Evolutionary conservation across 2,113 vertebrate species (phyloP).

Genomic region (Corythoichthys haematopterus): DNA sequence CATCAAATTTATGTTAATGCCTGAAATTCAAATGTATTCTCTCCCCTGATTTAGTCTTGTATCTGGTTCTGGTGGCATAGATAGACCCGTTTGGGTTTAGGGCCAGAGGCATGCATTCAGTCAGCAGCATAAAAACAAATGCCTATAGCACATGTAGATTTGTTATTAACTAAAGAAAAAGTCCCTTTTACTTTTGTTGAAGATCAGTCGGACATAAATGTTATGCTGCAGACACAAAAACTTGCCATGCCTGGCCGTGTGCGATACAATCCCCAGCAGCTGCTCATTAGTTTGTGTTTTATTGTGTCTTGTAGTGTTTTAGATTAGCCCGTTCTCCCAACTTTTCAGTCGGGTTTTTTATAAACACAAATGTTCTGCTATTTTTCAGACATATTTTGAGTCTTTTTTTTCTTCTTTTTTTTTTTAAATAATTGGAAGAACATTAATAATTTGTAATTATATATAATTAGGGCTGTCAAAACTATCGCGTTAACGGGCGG

Average conservation of each 20-base stretch:
- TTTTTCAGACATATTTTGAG: background rate
- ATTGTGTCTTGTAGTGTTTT: slow-evolving; percentile 4
- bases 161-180: background rate
- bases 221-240: background rate
- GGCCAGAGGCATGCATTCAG: slow-evolving; percentile 46
- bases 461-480: too few species aligned
- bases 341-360: background rate
- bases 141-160: background rate
- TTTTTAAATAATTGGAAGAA: background rate
- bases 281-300: slow-evolving; percentile 7
- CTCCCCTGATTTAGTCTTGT: slow-evolving; percentile 27
- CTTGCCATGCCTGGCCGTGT: slow-evolving; percentile 33
- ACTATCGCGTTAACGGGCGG: too few species aligned
- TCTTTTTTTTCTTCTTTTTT: background rate
- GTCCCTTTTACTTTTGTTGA: background rate
- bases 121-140: slow-evolving; percentile 3
- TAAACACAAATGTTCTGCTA: background rate
- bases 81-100: slow-evolving; percentile 20
- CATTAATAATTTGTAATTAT: too few species aligned
- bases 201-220: background rate
- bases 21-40: slow-evolving; percentile 52
- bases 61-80: slow-evolving; percentile 34
- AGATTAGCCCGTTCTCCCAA: background rate
- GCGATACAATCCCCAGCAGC: slow-evolving; percentile 1
- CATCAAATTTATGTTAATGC: slow-evolving; percentile 17